phyloP scores from a whole-genome alignment of 2,888 invertebrate genomes.

The Sipunculus nudus region DNA sequence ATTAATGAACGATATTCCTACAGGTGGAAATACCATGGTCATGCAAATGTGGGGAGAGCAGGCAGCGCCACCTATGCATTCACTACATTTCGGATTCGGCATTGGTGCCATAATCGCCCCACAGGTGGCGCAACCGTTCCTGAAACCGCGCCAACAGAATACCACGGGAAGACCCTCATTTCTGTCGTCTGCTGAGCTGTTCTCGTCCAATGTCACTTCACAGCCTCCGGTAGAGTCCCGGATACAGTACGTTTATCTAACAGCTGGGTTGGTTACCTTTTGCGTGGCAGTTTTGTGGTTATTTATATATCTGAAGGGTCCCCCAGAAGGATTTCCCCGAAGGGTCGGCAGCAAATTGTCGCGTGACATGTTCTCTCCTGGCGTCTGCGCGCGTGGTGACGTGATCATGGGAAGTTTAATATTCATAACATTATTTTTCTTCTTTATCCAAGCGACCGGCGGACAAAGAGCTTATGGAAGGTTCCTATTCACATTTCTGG shows the following conservation, averaged over 20 bases:
- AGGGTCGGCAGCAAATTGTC: neutral
- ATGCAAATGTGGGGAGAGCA: no score
- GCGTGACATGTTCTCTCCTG: slow-evolving; percentile 36
- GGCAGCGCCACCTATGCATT: no score
- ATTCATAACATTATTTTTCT: slow-evolving; percentile 41
- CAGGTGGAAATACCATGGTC: no score
- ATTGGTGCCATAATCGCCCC: no score
- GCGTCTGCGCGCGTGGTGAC: slow-evolving; percentile 42
- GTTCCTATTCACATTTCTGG: slow-evolving; percentile 48
- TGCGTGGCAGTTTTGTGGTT: neutral
- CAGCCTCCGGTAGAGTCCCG: neutral
- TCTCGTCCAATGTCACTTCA: neutral
- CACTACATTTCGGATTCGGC: no score
- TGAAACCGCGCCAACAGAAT: slow-evolving; percentile 18
- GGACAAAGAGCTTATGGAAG: slow-evolving; percentile 47
- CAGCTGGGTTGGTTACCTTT: neutral
- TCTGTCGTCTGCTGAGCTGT: no score
- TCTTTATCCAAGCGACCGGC: slow-evolving; percentile 44
- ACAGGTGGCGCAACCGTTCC: no score
- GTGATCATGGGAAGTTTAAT: slow-evolving; percentile 40
- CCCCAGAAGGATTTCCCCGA: neutral
- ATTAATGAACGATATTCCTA: neutral
- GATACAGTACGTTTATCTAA: neutral
- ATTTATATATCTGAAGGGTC: neutral
- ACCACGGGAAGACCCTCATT: slow-evolving; percentile 10